A percentile compares a stretch with the other conserved stretches of the same genome.
phyloP scores from a whole-genome alignment of 1,140 invertebrate genomes.

The Drosophila elegans region DNA sequence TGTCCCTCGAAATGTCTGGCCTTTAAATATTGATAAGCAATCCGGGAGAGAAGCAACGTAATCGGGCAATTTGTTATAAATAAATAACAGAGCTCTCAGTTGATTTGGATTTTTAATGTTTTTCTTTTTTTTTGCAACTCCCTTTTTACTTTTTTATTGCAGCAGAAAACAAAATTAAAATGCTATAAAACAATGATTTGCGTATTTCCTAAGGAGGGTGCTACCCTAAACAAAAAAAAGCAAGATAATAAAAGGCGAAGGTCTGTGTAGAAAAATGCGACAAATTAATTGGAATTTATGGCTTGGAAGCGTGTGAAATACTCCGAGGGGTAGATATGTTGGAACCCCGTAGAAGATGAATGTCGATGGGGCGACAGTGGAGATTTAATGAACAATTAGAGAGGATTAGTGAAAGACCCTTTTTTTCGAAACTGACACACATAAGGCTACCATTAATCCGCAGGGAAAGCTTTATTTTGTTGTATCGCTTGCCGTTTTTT shows the following conservation, averaged over 20 bases:
- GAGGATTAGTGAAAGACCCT: slow-evolving; percentile 40
- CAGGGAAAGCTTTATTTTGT: slow-evolving; percentile 14
- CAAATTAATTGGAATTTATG: slow-evolving; percentile 81
- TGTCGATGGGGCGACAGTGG: slow-evolving; percentile 26
- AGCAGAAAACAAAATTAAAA: slow-evolving; percentile 63
- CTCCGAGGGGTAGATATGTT: slow-evolving; percentile 8
- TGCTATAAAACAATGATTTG: slow-evolving; percentile 73
- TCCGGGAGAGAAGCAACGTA: slow-evolving; percentile 25
- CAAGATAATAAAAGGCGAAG: slow-evolving; percentile 43
- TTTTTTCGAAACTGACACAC: slow-evolving; percentile 25
- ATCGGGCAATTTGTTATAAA: slow-evolving; percentile 65
- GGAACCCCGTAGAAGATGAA: slow-evolving; percentile 23
- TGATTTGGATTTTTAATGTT: slow-evolving; percentile 30
- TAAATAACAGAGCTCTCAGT: slow-evolving; percentile 49
- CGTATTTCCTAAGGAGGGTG: slow-evolving; percentile 38
- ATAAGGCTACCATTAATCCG: slow-evolving; percentile 9
- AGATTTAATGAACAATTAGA: slow-evolving; percentile 72
- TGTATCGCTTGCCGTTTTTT: neutral
- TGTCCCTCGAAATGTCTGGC: slow-evolving; percentile 2
- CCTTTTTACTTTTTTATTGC: slow-evolving; percentile 60
- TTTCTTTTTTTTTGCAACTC: neutral
- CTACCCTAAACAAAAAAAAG: slow-evolving; percentile 37
- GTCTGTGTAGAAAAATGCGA: slow-evolving; percentile 63
- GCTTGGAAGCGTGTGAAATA: slow-evolving; percentile 54
- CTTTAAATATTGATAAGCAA: slow-evolving; percentile 53